Evolutionary conservation across 2,888 invertebrate species (phyloP).

Genomic region (Auanema freiburgensis): DNA sequence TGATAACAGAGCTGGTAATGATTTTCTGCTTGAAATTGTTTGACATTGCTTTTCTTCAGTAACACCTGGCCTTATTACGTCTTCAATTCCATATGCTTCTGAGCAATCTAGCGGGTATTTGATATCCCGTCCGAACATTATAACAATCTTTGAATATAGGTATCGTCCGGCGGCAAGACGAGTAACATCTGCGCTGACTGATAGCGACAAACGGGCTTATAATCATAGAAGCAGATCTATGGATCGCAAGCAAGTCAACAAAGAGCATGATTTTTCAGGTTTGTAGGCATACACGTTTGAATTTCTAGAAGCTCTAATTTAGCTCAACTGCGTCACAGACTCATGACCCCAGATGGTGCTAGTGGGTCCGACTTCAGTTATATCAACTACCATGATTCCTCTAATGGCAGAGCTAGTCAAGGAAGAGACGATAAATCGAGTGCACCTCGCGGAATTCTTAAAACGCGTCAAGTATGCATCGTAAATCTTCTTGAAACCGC

Average conservation of each 20-base stretch:
- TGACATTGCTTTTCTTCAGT: too few relatives aligned
- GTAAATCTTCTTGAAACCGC: not conserved
- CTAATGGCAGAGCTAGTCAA: constrained; percentile 28
- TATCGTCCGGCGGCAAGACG: constrained; percentile 39
- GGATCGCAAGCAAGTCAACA: constrained; percentile 41
- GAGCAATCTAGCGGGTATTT: constrained; percentile 20
- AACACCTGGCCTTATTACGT: constrained; percentile 13
- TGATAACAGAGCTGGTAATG: constrained; percentile 1
- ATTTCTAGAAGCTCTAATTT: constrained; percentile 5
- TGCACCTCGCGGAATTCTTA: constrained; percentile 54
- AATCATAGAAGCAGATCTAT: constrained; percentile 38
- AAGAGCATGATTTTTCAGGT: constrained; percentile 27
- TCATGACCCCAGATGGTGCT: constrained; percentile 41
- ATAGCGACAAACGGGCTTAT: constrained; percentile 39
- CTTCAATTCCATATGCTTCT: constrained; percentile 20
- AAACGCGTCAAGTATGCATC: constrained; percentile 53
- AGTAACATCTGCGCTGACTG: constrained; percentile 43
- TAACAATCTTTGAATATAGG: not conserved
- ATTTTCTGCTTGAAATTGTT: not conserved
- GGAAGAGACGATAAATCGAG: constrained; percentile 33
- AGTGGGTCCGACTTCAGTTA: constrained; percentile 53
- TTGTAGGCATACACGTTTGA: not conserved
- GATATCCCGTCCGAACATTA: too few relatives aligned
- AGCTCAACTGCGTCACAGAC: constrained; percentile 19
- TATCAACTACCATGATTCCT: constrained; percentile 60